These are phyloP conservation scores for Heterotis niloticus DNA, from an alignment of 2,113 vertebrate species.

Conservation along the genomic window DNA sequence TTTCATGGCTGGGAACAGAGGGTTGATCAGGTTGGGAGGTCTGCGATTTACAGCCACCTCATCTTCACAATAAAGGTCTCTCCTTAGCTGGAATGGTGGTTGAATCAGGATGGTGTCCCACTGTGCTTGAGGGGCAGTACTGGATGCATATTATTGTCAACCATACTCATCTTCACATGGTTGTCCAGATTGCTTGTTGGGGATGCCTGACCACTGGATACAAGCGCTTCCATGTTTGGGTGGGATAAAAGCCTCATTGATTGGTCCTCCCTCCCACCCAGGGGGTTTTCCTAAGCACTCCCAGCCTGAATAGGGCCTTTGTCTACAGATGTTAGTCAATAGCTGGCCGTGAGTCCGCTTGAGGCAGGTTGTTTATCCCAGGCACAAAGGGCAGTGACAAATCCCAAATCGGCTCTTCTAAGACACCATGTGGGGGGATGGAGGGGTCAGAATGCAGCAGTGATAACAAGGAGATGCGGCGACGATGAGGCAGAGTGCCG, in stretches of 20 bases:
- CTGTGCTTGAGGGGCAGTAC: conserved; percentile 10
- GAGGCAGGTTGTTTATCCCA: conserved; percentile 34
- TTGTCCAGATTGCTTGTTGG: conserved; percentile 27
- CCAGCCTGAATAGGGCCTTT: conserved; percentile 46
- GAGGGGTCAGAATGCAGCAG: neutral
- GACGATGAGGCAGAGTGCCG: conserved; percentile 9
- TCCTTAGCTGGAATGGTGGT: conserved; percentile 9
- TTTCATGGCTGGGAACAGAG: neutral
- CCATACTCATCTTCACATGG: conserved; percentile 45
- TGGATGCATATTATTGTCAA: conserved; percentile 19
- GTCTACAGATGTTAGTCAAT: conserved; percentile 44
- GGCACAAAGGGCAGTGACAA: conserved; percentile 28
- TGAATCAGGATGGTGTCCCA: neutral
- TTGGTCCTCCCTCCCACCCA: conserved; percentile 26
- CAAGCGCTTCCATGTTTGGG: conserved; percentile 38
- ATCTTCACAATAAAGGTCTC: conserved; percentile 23
- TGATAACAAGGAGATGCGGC: conserved; percentile 1
- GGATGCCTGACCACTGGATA: conserved; percentile 42
- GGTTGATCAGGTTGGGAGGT: neutral
- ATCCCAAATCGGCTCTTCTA: conserved; percentile 11
- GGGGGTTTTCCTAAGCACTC: conserved; percentile 36
- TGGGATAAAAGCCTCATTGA: conserved; percentile 51
- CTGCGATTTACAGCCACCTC: neutral
- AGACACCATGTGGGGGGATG: neutral
- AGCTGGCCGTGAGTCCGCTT: conserved; percentile 30